Evolutionary conservation across 2,113 vertebrate species (phyloP).

Genomic region (Oreochromis tanganicae): DNA sequence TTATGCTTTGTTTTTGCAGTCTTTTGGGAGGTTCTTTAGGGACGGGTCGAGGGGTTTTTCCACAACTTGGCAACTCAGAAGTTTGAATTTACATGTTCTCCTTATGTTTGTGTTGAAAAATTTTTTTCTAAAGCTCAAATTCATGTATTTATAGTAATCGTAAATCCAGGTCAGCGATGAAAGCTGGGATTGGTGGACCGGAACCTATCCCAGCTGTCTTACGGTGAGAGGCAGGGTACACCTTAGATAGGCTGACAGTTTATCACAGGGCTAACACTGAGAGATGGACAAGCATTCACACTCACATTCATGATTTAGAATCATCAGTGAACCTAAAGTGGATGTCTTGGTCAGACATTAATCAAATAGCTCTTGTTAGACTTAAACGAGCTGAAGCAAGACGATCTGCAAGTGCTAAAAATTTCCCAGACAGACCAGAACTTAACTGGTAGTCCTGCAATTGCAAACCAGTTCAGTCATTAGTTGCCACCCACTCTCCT

Average conservation of each 20-base stretch:
- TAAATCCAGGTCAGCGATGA: neutral
- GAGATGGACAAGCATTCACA: neutral
- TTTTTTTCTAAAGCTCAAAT: neutral
- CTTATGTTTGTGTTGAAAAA: neutral
- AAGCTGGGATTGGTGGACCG: neutral
- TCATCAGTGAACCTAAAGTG: neutral
- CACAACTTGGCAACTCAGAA: neutral
- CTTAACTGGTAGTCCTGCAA: neutral
- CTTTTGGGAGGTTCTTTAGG: neutral
- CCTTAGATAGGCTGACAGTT: neutral
- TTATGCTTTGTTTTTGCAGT: neutral
- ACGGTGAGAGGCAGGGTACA: neutral
- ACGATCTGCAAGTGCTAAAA: neutral
- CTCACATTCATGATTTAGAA: neutral
- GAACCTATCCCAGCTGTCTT: neutral
- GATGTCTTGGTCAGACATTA: neutral
- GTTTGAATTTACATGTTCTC: neutral
- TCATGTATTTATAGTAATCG: neutral
- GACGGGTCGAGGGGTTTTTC: neutral
- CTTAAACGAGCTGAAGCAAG: neutral
- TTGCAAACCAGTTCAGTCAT: neutral
- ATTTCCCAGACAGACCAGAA: neutral
- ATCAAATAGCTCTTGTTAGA: neutral
- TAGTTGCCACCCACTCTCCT: constrained; percentile 16
- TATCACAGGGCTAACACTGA: neutral